A percentile compares a stretch with the other conserved stretches of the same genome.
phyloP scores from a whole-genome alignment of 2,797 vertebrate species.

The Pipistrellus nathusii region DNA sequence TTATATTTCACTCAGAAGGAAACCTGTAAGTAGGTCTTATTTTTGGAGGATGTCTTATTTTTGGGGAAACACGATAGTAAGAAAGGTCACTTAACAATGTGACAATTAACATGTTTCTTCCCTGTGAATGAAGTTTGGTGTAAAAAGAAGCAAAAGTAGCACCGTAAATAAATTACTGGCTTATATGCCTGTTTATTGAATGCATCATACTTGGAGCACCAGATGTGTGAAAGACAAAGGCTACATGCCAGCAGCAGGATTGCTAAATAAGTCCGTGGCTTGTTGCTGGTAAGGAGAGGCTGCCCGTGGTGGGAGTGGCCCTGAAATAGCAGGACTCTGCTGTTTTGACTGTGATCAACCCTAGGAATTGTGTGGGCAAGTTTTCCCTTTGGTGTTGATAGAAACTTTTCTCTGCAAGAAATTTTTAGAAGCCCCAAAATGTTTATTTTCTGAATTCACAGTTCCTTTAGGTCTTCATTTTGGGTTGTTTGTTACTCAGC shows the following conservation, averaged over 20 bases:
- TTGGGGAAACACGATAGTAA: background rate
- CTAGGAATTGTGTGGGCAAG: slow-evolving; percentile 68
- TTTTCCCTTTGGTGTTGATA: slow-evolving; percentile 37
- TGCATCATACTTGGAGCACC: slow-evolving; percentile 73
- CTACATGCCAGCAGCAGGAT: slow-evolving; percentile 72
- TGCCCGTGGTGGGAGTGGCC: slow-evolving; percentile 17
- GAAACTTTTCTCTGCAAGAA: slow-evolving; percentile 57
- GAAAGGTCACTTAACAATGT: slow-evolving; percentile 62
- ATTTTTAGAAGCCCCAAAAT: background rate
- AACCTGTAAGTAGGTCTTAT: no score
- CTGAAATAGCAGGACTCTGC: slow-evolving; percentile 74
- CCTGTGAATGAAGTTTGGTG: slow-evolving; percentile 69
- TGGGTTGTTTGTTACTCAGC: background rate
- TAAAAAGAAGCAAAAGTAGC: slow-evolving; percentile 66
- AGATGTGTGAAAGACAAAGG: slow-evolving; percentile 80
- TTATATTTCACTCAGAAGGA: no score
- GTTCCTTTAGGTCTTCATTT: background rate
- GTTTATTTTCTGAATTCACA: background rate
- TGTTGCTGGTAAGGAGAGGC: slow-evolving; percentile 79
- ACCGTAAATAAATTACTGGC: slow-evolving; percentile 80
- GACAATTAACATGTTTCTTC: slow-evolving; percentile 71
- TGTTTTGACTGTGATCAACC: slow-evolving; percentile 67
- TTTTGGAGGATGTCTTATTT: no score
- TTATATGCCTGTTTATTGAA: slow-evolving; percentile 80
- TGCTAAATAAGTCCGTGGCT: slow-evolving; percentile 78